phyloP scores from a whole-genome alignment of 2,797 vertebrate genomes.

The Lycodopsis pacificus region DNA sequence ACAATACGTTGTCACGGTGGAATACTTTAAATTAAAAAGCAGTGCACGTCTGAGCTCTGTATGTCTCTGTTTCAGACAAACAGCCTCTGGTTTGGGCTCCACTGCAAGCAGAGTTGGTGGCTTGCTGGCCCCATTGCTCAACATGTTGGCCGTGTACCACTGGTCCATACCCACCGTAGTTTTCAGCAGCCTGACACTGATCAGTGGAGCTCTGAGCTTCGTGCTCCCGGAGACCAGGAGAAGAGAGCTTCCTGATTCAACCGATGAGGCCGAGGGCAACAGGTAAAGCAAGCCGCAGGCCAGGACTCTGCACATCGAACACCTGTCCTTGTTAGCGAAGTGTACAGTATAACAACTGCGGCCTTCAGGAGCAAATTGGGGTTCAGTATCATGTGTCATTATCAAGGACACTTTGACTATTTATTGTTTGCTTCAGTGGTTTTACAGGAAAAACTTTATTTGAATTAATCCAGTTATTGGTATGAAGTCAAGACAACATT shows the following conservation, averaged over 20 bases:
- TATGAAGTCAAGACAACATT: neutral
- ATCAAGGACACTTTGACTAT: neutral
- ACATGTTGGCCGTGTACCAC: constrained; percentile 77
- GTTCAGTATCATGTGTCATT: neutral
- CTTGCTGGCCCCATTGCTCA: constrained; percentile 81
- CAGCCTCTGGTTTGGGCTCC: constrained; percentile 79
- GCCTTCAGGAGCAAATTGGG: too few relatives aligned
- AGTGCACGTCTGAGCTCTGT: neutral
- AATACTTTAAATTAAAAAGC: neutral
- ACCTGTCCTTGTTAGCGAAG: neutral
- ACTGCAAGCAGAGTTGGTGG: constrained; percentile 70
- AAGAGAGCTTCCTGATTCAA: constrained; percentile 76
- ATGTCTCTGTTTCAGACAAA: constrained; percentile 79
- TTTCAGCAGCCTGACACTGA: constrained; percentile 72
- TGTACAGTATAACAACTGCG: neutral
- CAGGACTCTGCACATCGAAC: neutral
- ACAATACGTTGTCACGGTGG: neutral
- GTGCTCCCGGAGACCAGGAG: constrained; percentile 85
- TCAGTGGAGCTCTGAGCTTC: constrained; percentile 71
- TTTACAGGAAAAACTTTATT: neutral
- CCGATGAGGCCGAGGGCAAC: constrained; percentile 20
- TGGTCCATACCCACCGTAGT: constrained; percentile 76
- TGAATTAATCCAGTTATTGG: neutral
- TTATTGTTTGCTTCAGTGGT: neutral
- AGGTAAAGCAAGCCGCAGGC: constrained; percentile 30